These are phyloP conservation scores for Galerucella pusilla DNA, from an alignment of 2,888 invertebrate species.

Conservation along the genomic window DNA sequence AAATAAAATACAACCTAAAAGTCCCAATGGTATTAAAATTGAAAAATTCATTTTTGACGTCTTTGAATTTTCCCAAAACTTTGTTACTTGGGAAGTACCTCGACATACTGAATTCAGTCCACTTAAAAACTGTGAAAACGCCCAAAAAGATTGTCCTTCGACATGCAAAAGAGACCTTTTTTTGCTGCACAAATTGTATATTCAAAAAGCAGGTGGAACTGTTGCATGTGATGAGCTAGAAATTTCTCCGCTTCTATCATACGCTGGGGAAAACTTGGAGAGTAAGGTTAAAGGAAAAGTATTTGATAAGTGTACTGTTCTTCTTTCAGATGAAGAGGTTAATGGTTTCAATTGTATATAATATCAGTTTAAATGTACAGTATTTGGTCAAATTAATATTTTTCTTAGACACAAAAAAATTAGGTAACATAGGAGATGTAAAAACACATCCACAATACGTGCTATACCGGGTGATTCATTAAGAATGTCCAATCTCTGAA, in stretches of 20 bases:
- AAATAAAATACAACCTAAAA: slow-evolving; percentile 76
- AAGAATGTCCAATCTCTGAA: no score
- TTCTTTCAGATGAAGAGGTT: slow-evolving; percentile 40
- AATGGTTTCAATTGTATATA: slow-evolving; percentile 23
- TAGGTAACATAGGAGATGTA: no score
- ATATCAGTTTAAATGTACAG: slow-evolving; percentile 4
- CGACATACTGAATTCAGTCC: slow-evolving; percentile 96
- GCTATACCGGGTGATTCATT: no score
- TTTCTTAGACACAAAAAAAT: no score
- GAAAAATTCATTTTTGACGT: slow-evolving; percentile 99
- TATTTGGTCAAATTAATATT: slow-evolving; percentile 1
- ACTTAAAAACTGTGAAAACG: slow-evolving; percentile 90
- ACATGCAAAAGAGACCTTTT: slow-evolving; percentile 85
- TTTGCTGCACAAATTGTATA: slow-evolving; percentile 80
- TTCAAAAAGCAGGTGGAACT: slow-evolving; percentile 83
- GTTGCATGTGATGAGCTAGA: slow-evolving; percentile 79
- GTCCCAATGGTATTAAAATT: slow-evolving; percentile 96
- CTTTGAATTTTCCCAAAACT: slow-evolving; percentile 89
- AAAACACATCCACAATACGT: no score
- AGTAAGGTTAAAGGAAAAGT: slow-evolving; percentile 47
- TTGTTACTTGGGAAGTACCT: slow-evolving; percentile 93
- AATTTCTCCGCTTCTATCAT: slow-evolving; percentile 90
- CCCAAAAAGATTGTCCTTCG: slow-evolving; percentile 88
- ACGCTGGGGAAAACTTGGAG: slow-evolving; percentile 86
- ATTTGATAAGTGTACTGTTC: slow-evolving; percentile 47